Percentiles rank a stretch among this genome's conserved stretches.
Conservation (phyloP, 2,888 invertebrate genomes). For the Eilema griseolum region DNA sequence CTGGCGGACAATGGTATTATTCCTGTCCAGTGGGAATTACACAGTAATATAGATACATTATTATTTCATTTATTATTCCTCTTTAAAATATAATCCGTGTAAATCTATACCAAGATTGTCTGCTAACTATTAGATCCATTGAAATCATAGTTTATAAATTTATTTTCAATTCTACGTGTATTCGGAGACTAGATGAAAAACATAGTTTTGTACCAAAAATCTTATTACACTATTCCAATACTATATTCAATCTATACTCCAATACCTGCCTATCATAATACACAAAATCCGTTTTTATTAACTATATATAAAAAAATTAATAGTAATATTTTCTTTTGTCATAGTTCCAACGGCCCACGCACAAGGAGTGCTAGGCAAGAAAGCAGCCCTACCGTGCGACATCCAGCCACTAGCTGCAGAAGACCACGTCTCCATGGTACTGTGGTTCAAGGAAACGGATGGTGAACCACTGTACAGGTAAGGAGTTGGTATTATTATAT, state of each 20-base stretch:
- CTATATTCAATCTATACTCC: too few species aligned
- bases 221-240: too few species aligned
- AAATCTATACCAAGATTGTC: background rate
- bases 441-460: constrained; percentile 95
- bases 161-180: too few species aligned
- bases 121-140: background rate
- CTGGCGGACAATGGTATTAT: too few species aligned
- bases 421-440: constrained; percentile 94
- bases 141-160: too few species aligned
- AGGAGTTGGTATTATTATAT: background rate
- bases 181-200: background rate
- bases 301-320: background rate
- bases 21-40: too few species aligned
- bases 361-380: constrained; percentile 93
- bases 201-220: too few species aligned
- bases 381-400: constrained; percentile 95
- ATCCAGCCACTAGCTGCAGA: constrained; percentile 91
- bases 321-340: constrained; percentile 49
- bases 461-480: constrained; percentile 95
- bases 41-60: too few species aligned
- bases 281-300: too few species aligned
- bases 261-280: background rate
- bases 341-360: constrained; percentile 93
- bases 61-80: background rate
- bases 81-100: background rate